Percentiles rank a stretch among this genome's conserved stretches.
Conservation (phyloP, 2,113 vertebrate species). For the Lepus timidus region DNA sequence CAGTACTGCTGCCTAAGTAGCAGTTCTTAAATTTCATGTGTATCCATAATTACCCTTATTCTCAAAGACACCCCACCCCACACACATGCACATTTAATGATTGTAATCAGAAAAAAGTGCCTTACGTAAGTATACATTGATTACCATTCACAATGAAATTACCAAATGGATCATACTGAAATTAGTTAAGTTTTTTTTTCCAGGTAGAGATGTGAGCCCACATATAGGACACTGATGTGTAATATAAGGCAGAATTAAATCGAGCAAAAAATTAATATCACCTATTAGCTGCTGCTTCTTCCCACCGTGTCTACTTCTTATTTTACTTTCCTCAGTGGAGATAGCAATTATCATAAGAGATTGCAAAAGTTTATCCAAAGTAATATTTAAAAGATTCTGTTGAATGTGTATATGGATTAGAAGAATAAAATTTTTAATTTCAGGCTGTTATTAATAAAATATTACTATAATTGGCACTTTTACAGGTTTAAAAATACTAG, state of each 20-base stretch:
- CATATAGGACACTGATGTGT: not conserved
- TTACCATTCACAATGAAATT: constrained; percentile 17
- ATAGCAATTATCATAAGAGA: not conserved
- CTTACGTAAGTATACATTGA: constrained; percentile 54
- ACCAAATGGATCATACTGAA: constrained; percentile 9
- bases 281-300: not conserved
- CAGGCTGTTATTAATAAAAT: not conserved
- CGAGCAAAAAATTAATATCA: not conserved
- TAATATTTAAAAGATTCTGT: not conserved
- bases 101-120: constrained; percentile 2
- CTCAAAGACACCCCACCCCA: not conserved
- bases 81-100: not conserved
- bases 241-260: not conserved
- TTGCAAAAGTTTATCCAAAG: not conserved
- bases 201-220: not conserved
- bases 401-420: not conserved
- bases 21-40: constrained; percentile 45
- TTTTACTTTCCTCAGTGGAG: not conserved
- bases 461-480: not conserved
- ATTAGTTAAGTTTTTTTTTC: not conserved
- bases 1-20: not conserved
- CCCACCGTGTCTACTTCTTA: not conserved
- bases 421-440: not conserved
- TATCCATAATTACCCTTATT: constrained; percentile 28
- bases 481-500: not conserved